Conservation (phyloP, 1,140 invertebrate genomes). For the Procambarus clarkii region DNA sequence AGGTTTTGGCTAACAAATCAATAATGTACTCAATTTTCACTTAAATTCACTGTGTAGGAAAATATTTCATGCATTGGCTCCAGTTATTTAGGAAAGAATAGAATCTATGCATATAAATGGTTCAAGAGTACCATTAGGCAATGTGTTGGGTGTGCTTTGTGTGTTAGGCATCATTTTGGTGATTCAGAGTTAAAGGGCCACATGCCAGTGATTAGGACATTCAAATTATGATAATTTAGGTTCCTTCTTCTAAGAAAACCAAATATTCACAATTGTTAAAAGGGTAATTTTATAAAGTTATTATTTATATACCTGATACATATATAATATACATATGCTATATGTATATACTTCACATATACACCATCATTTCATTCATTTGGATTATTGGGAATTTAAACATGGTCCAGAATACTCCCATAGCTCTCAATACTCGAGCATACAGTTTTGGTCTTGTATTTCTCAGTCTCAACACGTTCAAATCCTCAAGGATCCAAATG, state of each 20-base stretch:
- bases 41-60: slow-evolving; percentile 41
- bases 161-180: slow-evolving; percentile 55
- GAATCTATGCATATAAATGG: slow-evolving; percentile 42
- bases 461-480: no score
- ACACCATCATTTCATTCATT: no score
- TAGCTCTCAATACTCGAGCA: no score
- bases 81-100: slow-evolving; percentile 51
- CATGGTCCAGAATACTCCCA: no score
- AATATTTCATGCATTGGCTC: slow-evolving; percentile 53
- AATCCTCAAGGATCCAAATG: no score
- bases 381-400: no score
- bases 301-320: no score
- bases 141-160: slow-evolving; percentile 53
- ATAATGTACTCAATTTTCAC: slow-evolving; percentile 3
- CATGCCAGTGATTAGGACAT: slow-evolving; percentile 30
- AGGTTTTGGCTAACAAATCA: neutral
- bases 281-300: neutral
- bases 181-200: slow-evolving; percentile 48
- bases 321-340: no score
- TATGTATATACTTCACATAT: no score
- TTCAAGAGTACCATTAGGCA: slow-evolving; percentile 43
- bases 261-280: neutral
- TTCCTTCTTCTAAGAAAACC: neutral
- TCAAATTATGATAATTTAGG: neutral
- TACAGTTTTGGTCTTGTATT: no score